Conservation (phyloP, 2,888 invertebrate species). For the Hecatera dysodea region DNA sequence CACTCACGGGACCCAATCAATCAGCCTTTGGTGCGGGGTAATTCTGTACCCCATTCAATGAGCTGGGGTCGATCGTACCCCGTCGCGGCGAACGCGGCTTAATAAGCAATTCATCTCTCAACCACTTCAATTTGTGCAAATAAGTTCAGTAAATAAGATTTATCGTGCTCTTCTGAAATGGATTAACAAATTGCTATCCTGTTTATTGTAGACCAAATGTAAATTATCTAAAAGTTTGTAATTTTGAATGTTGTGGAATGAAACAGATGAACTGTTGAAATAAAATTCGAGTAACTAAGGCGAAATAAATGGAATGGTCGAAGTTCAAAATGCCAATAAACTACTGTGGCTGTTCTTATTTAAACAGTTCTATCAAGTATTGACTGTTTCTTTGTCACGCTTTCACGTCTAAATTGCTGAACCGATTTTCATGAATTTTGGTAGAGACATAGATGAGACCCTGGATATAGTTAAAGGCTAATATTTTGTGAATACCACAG, state of each 20-base stretch:
- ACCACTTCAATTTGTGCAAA: slow-evolving; percentile 63
- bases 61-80: slow-evolving; percentile 22
- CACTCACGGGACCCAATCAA: slow-evolving; percentile 58
- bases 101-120: slow-evolving; percentile 60
- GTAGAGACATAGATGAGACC: no score
- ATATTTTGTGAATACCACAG: no score
- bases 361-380: background rate
- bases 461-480: no score
- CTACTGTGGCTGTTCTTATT: background rate
- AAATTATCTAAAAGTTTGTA: background rate
- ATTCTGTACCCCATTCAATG: slow-evolving; percentile 30
- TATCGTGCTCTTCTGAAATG: slow-evolving; percentile 31
- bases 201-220: slow-evolving; percentile 23
- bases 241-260: background rate
- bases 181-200: slow-evolving; percentile 22
- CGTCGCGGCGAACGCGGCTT: slow-evolving; percentile 44
- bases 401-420: no score
- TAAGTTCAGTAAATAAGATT: slow-evolving; percentile 55
- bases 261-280: background rate
- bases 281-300: no score
- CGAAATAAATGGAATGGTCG: background rate
- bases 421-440: no score
- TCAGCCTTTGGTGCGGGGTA: slow-evolving; percentile 47
- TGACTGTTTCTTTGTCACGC: background rate
- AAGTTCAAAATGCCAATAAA: background rate